Base-by-base conservation (phyloP, 2,113 vertebrate genomes). In the Megaleporinus macrocephalus region DNA sequence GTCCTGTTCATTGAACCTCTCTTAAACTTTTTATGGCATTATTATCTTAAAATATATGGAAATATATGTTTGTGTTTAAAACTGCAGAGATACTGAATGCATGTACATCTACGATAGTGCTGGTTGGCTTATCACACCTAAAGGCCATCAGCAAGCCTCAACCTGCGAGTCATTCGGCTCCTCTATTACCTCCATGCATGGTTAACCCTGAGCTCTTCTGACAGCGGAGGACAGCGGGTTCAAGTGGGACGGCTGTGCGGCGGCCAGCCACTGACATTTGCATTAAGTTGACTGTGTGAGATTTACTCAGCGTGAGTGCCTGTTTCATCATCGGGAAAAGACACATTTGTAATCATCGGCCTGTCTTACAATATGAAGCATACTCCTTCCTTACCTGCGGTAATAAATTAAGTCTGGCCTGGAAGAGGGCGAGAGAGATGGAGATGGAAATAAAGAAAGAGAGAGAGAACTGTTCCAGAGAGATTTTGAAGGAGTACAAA, bases 321-420 rank as follows among this genome's bases (percentile, higher is more conserved):
- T 24, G 71, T 89, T 81, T 88, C 53, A 79, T 81, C 81, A 89
- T 91, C 79, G 84, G 51, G 80, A 88, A 89, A 86, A 22, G 87
- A 85, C 57, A 79, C 87, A 85, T 78, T 18, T 47, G 75, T 27
- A 33, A 79, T 88, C 69, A 80, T 76, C 81, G 86, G 85, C 78
- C 49, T 74, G 36, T 88, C 84, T 79, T 44, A 29, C 20, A 59
- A 69, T 68, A 77, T 73, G 66, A 85, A 65, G 80, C 11, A 62
- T 73, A 82, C 77, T 88, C 70, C 26, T 84, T 85, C 66, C 73
- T 49, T 59, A 76, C n/a, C 84, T 91, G 84, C 83, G 84, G 79
- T 83, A 89, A 92, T 90, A 89, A 89, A 91, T 91, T 86, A 68
- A 36, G 27, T 61, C 78, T 84, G 86, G 73, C 75, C 87, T 84